phyloP scores from a whole-genome alignment of 2,888 invertebrate genomes.

The Sisyra terminalis region DNA sequence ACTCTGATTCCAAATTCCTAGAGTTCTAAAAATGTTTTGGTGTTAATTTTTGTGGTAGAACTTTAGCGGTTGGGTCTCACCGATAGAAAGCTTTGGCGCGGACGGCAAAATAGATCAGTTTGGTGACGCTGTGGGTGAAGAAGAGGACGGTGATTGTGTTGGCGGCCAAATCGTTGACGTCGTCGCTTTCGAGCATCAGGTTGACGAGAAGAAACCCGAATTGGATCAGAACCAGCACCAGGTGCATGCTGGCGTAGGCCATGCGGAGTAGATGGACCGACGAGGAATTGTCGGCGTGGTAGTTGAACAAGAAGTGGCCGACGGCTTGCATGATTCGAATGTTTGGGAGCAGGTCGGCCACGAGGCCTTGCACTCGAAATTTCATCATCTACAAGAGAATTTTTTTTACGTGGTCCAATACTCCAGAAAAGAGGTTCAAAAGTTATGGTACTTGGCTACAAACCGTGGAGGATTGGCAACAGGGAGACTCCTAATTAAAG shows the following conservation, averaged over 20 bases:
- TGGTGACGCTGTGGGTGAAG: slow-evolving; percentile 61
- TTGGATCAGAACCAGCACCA: slow-evolving; percentile 43
- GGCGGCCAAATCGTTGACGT: slow-evolving; percentile 53
- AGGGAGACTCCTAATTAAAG: no score
- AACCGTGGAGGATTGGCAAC: no score
- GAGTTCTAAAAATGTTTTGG: slow-evolving; percentile 32
- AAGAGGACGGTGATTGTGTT: slow-evolving; percentile 71
- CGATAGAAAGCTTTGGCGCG: slow-evolving; percentile 60
- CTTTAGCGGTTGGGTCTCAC: slow-evolving; percentile 24
- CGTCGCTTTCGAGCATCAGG: slow-evolving; percentile 51
- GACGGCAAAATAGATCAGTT: slow-evolving; percentile 53
- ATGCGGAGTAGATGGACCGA: slow-evolving; percentile 37
- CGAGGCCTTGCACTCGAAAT: slow-evolving; percentile 47
- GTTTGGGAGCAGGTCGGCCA: slow-evolving; percentile 72
- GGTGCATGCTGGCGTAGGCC: slow-evolving; percentile 39
- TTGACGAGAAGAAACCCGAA: slow-evolving; percentile 47
- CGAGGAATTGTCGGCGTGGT: slow-evolving; percentile 40
- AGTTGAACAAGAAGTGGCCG: slow-evolving; percentile 69
- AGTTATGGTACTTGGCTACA: no score
- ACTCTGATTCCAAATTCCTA: slow-evolving; percentile 71
- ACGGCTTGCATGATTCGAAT: slow-evolving; percentile 59
- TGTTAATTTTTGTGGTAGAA: not conserved
- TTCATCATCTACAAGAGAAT: slow-evolving; percentile 29
- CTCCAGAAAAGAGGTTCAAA: not conserved
- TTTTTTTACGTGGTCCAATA: no score